phyloP scores from a whole-genome alignment of 92 coral and sea anemone genomes.

The Anthopleura xanthogrammica region DNA sequence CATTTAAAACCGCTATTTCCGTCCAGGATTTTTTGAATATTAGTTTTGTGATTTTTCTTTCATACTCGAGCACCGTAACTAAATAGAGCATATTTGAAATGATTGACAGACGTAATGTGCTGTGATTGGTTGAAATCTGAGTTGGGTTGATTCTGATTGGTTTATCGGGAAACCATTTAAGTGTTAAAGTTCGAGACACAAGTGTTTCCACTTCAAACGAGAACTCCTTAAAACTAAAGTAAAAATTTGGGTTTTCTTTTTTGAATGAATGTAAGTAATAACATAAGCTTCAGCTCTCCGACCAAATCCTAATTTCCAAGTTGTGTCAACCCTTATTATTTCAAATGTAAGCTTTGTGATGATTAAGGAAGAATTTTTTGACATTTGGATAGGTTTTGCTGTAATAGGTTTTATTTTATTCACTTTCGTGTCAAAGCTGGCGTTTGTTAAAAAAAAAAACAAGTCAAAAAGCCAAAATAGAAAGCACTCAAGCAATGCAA shows the following conservation, averaged over 20 bases:
- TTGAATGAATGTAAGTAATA: neutral
- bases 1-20: conserved; percentile 6
- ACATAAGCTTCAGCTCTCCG: neutral
- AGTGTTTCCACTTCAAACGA: neutral
- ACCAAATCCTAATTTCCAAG: neutral
- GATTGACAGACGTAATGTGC: neutral
- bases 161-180: neutral
- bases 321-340: neutral
- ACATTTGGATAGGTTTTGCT: neutral
- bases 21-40: neutral
- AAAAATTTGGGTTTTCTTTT: neutral
- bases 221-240: neutral
- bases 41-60: neutral
- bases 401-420: neutral
- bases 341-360: neutral
- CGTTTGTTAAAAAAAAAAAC: neutral
- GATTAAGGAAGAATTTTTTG: neutral
- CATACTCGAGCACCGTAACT: neutral
- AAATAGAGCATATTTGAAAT: neutral
- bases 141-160: neutral
- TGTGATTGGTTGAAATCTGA: neutral
- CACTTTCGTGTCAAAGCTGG: neutral
- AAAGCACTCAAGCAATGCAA: neutral
- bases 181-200: neutral
- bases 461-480: neutral